A percentile compares a stretch with the other conserved stretches of the same genome.
These are phyloP conservation scores for Sapajus apella DNA, from an alignment of 2,113 vertebrate genomes.

Conservation along the genomic window DNA sequence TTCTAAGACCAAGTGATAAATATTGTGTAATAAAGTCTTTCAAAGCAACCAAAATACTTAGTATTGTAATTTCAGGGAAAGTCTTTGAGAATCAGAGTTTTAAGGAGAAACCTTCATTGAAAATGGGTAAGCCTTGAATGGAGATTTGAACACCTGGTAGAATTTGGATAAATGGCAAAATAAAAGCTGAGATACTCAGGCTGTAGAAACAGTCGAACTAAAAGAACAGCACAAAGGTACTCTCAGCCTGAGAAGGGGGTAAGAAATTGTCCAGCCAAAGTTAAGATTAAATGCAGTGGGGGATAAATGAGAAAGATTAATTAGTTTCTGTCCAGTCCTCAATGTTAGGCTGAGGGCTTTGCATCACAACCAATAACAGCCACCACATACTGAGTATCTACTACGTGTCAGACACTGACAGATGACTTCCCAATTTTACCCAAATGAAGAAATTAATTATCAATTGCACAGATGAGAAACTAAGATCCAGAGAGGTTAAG, in stretches of 20 bases:
- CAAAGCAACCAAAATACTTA: not conserved
- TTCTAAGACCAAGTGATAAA: not conserved
- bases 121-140: not conserved
- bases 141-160: not conserved
- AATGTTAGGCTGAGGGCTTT: not conserved
- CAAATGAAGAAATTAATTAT: not conserved
- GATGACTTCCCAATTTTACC: not conserved
- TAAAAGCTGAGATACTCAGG: not conserved
- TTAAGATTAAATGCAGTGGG: not conserved
- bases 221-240: not conserved
- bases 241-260: rapidly evolving
- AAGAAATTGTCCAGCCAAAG: not conserved
- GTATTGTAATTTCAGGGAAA: not conserved
- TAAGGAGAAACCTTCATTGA: not conserved
- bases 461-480: not conserved
- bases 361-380: not conserved
- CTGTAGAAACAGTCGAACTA: not conserved
- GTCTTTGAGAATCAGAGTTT: not conserved
- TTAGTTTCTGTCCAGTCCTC: not conserved
- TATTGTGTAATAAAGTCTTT: not conserved
- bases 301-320: not conserved
- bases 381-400: not conserved
- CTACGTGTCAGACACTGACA: not conserved
- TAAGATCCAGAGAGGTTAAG: not conserved
- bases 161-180: not conserved